phyloP scores from a whole-genome alignment of 1,140 invertebrate species.

The Anoplophora glabripennis region DNA sequence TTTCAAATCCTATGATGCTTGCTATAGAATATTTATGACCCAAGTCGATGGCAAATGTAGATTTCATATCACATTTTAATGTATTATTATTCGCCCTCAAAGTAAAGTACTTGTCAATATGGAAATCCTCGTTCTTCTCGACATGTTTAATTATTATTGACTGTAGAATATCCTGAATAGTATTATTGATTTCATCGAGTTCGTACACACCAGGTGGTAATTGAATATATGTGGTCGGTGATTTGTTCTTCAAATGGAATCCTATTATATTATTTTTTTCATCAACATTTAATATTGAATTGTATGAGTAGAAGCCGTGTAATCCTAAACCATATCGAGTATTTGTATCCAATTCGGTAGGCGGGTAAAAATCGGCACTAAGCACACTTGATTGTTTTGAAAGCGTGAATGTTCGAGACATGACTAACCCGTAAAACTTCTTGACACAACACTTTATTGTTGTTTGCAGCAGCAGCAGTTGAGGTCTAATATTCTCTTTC shows the following conservation, averaged over 20 bases:
- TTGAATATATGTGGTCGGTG: background rate
- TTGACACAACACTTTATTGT: no score
- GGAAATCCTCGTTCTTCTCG: no score
- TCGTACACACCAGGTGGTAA: conserved; percentile 9
- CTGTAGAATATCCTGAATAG: background rate
- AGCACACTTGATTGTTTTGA: background rate
- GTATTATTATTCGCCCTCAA: conserved; percentile 16
- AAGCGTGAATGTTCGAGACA: conserved; percentile 18
- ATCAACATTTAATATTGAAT: conserved; percentile 15
- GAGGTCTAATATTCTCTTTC: background rate
- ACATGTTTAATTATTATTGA: background rate
- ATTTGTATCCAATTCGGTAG: conserved; percentile 17
- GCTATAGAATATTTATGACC: background rate
- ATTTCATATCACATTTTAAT: conserved; percentile 14
- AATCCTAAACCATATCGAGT: conserved; percentile 14
- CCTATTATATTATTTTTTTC: conserved; percentile 13
- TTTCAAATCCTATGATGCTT: conserved; percentile 3
- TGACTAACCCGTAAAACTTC: conserved; percentile 9
- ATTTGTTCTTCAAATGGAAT: no score
- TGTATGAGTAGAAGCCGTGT: conserved; percentile 16
- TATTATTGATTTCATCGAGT: conserved; percentile 8
- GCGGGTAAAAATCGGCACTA: no score
- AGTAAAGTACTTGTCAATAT: no score
- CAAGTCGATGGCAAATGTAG: conserved; percentile 14
- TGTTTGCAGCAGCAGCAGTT: no score